A percentile compares a stretch with the other conserved stretches of the same genome.
Evolutionary conservation across 1,140 invertebrate genomes (phyloP).

Genomic region (Drosophila kurseongensis): DNA sequence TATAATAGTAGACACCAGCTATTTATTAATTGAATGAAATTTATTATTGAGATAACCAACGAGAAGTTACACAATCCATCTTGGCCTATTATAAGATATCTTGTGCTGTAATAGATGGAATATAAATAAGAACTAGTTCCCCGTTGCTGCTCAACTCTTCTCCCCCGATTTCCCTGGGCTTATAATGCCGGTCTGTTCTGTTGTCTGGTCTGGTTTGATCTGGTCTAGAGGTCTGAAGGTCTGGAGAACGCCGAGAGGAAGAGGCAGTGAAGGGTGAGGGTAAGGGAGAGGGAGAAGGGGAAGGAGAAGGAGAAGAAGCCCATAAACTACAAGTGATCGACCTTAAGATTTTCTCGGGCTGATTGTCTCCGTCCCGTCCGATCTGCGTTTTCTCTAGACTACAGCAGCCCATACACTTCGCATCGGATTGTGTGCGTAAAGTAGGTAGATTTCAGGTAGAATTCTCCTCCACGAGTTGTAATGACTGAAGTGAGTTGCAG

Average conservation of each 20-base stretch:
- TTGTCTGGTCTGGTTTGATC: slow-evolving; percentile 38
- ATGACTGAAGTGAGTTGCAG: slow-evolving; percentile 76
- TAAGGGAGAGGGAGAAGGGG: background rate
- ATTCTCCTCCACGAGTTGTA: slow-evolving; percentile 27
- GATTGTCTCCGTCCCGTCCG: slow-evolving; percentile 49
- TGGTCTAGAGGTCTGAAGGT: slow-evolving; percentile 28
- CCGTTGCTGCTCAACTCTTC: slow-evolving; percentile 3
- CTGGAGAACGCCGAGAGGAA: background rate
- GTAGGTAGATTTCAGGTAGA: slow-evolving; percentile 75
- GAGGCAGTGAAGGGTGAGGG: background rate
- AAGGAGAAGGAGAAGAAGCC: slow-evolving; percentile 51
- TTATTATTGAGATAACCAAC: no score
- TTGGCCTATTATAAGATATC: no score
- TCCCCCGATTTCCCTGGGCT: slow-evolving; percentile 6
- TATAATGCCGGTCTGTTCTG: slow-evolving; percentile 19
- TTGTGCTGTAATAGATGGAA: no score
- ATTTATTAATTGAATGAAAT: no score
- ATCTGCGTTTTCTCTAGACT: slow-evolving; percentile 42
- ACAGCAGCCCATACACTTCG: background rate
- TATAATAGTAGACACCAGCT: no score
- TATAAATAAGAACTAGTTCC: slow-evolving; percentile 25
- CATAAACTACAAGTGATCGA: slow-evolving; percentile 82
- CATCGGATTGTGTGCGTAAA: slow-evolving; percentile 38
- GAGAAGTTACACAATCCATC: no score
- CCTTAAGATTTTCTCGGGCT: slow-evolving; percentile 75